Evolutionary conservation across 2,797 vertebrate genomes (phyloP), one percentile per base, ranked within the genome.

Genomic region (Rhinogobio ventralis): DNA sequence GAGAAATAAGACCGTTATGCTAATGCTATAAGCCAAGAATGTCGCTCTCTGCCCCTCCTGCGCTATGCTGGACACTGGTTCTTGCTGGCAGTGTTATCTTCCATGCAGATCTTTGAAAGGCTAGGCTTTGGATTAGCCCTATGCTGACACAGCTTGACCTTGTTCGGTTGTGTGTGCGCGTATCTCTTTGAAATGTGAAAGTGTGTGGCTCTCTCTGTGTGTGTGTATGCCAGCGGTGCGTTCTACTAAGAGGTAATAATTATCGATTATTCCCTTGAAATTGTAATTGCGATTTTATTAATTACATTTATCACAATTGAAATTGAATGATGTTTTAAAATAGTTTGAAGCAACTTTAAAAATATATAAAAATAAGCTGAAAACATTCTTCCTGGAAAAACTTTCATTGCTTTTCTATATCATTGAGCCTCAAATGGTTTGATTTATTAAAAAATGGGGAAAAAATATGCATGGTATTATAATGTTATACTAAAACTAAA

Each of bases 61-160:
- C 53, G 55, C 82, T 90, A 60, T 85, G 81, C 86, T 90, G 60
- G 69, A 72, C 83, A 53, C 87, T 83, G 84, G 72, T 87, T 87
- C 60, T 86, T 78, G 76, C 51, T 45, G 36, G 77, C 73, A 86
- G 85, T 79, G 80, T 83, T 79, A 72, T 77, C 53, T 42, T 57
- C 55, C 55, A 67, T 67, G 86, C 9, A 5, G 79, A 78, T 83
- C 87, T 83, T 49, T 55, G 69, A 62, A 67, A 57, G 81, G 39
- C 71, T 69, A 71, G 79, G 55, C 67, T 84, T 86, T 79, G 36
- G 77, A 85, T 33, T 15, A 88, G 46, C 85, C 90, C 88, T 87
- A 82, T 86, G 78, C 83, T 88, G 86, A 86, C 89, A 86, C 78
- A 68, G 83, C 86, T 87, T 90, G 89, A 88, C 88, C 79, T 39